Base-by-base conservation (phyloP, 2,888 invertebrate species). In the Gortyna flavago region DNA sequence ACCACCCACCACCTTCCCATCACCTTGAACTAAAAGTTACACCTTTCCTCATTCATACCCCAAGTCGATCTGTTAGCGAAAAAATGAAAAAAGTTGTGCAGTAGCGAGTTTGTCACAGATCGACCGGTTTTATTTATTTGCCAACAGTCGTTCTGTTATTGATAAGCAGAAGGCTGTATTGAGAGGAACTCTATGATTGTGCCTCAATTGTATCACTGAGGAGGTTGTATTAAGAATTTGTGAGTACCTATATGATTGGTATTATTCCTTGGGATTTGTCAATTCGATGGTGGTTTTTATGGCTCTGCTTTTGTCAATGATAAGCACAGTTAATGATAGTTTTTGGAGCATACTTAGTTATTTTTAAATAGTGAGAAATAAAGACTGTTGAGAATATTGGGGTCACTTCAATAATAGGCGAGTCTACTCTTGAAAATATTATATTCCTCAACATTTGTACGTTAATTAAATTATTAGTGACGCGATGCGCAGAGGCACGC, bases 81-180 rank as follows among this genome's bases (percentile, higher is more conserved):
- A 83, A 86, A 80, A 86, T 88, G 77, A 88, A 80, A 72, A 88
- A 88, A 87, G 72, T 87, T 86, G n/a, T 68, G 67, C 64, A 74
- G 59, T 59, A 79, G 79, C 67, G 72, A 87, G 77, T 87, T 87
- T 84, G 87, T 88, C 86, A 84, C 88, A 77, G 77, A 87, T 88
- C 85, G 81, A 84, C n/a, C 65, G 70, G 72, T 68, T 87, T 76
- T 88, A 84, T 88, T 87, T 88, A 69, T 88, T 87, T 76, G 69
- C 70, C 48, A 51, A 83, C 64, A 57, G 73, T 81, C 66, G 77
- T 88, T 77, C 68, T 8, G 66, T 73, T 79, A 76, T 74, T 51
- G 57, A 83, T 72, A 70, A 72, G 86, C 72, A 68, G 67, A 35
- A 69, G 68, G 65, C 69, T 72, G 57, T 66, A 51, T 62, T 54